These are phyloP conservation scores for Pseudomyrmex concolor DNA, from an alignment of 1,140 invertebrate species.

Conservation along the genomic window DNA sequence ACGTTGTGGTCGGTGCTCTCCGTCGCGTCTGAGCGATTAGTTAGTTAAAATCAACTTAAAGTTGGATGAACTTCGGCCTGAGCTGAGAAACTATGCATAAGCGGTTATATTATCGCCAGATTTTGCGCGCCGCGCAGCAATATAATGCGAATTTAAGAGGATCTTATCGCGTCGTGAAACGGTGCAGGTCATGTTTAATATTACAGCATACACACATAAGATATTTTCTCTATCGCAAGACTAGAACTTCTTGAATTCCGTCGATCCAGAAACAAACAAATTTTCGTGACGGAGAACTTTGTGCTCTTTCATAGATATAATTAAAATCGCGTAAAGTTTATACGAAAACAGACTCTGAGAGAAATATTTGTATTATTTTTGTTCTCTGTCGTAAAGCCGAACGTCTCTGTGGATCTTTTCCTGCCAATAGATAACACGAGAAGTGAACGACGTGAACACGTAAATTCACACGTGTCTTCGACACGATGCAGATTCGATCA, in stretches of 20 bases:
- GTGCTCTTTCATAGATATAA: not conserved
- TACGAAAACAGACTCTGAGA: not conserved
- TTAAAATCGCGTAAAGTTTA: not conserved
- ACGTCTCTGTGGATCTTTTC: not conserved
- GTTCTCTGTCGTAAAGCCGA: not conserved
- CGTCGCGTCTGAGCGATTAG: conserved; percentile 60
- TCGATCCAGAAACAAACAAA: not conserved
- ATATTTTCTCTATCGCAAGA: too few species aligned
- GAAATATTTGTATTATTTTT: not conserved
- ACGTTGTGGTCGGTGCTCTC: conserved; percentile 37
- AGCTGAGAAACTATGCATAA: conserved; percentile 70
- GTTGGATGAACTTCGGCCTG: conserved; percentile 67
- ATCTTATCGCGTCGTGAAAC: conserved; percentile 50
- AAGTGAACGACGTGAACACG: not conserved
- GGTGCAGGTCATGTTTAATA: conserved; percentile 35
- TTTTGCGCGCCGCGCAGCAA: conserved; percentile 57
- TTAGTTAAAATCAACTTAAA: conserved; percentile 76
- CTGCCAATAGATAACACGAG: not conserved
- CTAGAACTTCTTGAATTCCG: not conserved
- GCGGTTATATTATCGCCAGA: conserved; percentile 70
- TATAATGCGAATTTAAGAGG: conserved; percentile 58
- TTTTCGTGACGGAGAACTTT: not conserved
- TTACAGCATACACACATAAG: conserved; percentile 15
- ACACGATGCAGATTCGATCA: conserved; percentile 27
- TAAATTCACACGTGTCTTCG: conserved; percentile 27